These are phyloP conservation scores for Nebria ingens DNA, from an alignment of 1,140 invertebrate genomes.

Conservation along the genomic window DNA sequence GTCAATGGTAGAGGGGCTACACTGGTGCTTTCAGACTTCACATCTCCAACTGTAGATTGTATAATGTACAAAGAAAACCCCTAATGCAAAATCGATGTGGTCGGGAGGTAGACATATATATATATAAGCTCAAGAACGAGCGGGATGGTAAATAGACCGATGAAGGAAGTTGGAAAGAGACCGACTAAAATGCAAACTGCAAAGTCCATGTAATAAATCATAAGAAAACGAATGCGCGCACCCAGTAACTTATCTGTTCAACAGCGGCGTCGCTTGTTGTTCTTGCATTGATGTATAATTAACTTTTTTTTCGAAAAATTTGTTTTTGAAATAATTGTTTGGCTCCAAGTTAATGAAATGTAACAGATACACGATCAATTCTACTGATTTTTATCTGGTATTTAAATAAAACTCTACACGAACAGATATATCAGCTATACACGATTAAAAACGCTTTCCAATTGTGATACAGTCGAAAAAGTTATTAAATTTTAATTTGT, in stretches of 20 bases:
- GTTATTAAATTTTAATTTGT: too few species aligned
- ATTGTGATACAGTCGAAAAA: too few species aligned
- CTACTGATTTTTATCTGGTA: too few species aligned
- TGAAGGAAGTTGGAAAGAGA: neutral
- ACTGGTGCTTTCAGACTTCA: constrained; percentile 26
- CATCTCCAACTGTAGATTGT: constrained; percentile 37
- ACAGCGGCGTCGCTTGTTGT: too few species aligned
- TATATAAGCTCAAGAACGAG: too few species aligned
- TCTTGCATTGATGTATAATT: neutral
- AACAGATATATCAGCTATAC: too few species aligned
- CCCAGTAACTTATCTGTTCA: constrained; percentile 5
- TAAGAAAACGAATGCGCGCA: neutral
- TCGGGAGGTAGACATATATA: neutral
- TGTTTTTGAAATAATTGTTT: neutral
- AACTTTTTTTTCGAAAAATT: neutral
- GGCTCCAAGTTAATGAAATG: too few species aligned
- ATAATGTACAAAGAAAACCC: constrained; percentile 37
- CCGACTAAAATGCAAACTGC: neutral
- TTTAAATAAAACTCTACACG: too few species aligned
- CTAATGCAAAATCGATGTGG: constrained; percentile 36
- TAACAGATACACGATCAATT: too few species aligned
- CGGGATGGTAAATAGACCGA: neutral
- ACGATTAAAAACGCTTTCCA: too few species aligned
- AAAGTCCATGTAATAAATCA: neutral
- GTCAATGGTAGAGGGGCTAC: too few species aligned